Evolutionary conservation across 92 coral and sea anemone species (phyloP), one percentile per base, ranked within the genome.

Genomic region (Zoanthus solanderi): DNA sequence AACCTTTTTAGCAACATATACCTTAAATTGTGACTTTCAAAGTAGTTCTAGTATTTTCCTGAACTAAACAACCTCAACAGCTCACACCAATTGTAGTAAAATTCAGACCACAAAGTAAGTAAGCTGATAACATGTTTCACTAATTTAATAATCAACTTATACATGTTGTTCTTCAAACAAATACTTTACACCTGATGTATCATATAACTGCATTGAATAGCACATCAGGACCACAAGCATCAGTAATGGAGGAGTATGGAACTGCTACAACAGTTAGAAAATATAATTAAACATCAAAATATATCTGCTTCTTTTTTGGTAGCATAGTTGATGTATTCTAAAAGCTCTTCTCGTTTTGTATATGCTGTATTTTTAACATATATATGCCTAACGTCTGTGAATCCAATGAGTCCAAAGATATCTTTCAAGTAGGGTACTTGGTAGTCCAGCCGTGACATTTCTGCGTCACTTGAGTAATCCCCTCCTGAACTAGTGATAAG

Each of bases 391-490:
- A 97, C 91, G 83, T 97, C 98, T 0, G 94, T 93, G 84, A 97
- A 97, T 13, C 99, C 99, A 66, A 97, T 97, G 15, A 97, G 90
- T 7, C 98, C 98, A 86, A 97, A 97, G 76, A 97, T 95, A 74
- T 93, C 96, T 76, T 90, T 95, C 83, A 97, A 81, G 83, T 95
- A 97, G 7, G 99, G 99, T n/a, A 97, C 99, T 78, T 97, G 99
- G 79, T 94, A 97, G 68, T 97, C 99, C 57, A 97, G 88, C 61
- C 71, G 84, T n/a, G 76, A 89, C 97, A 95, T 90, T 48, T 91
- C 90, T 4, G 87, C 84, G 67, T 85, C 92, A 16, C 92, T 88
- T 9, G 98, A 92, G 82, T 94, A 97, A 78, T 97, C 99, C 10
- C 95, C 95, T 0, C 98, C 96, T 1, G 99, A 97, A 11, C 98